Conservation (phyloP, 1,140 invertebrate genomes). For the Caenorhabditis inopinata region DNA sequence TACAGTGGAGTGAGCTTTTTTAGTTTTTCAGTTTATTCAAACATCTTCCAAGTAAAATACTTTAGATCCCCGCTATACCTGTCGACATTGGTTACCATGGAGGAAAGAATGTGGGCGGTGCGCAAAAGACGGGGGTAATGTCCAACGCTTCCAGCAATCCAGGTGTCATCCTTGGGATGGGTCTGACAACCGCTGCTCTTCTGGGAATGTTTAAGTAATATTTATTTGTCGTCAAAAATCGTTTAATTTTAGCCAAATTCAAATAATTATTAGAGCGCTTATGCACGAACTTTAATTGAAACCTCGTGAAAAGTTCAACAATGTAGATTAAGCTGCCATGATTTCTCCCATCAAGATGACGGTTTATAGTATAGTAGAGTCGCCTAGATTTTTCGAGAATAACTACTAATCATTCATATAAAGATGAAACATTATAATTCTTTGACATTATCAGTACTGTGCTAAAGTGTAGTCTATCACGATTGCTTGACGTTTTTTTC, state of each 20-base stretch:
- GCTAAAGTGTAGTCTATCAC: too few species aligned
- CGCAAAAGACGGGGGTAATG: conserved; percentile 38
- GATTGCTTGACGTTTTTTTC: too few species aligned
- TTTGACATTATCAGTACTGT: too few species aligned
- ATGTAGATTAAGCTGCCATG: too few species aligned
- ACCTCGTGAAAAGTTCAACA: too few species aligned
- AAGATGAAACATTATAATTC: too few species aligned
- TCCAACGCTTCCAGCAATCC: conserved; percentile 50
- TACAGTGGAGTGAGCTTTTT: conserved; percentile 34
- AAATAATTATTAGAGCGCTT: too few species aligned
- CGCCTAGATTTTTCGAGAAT: background rate
- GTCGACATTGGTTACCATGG: conserved; percentile 52
- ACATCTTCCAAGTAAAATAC: background rate
- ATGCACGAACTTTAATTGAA: too few species aligned
- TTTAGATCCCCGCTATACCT: conserved; percentile 54
- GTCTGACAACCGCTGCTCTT: conserved; percentile 53
- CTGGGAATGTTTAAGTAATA: conserved; percentile 51
- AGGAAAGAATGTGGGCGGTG: conserved; percentile 43
- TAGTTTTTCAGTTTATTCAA: background rate
- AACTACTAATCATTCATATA: too few species aligned
- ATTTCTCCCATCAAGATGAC: background rate
- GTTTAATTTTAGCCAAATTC: too few species aligned
- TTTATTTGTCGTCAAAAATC: too few species aligned
- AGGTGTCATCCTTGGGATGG: conserved; percentile 55
- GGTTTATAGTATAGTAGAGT: background rate